Evolutionary conservation across 2,888 invertebrate species (phyloP).

Genomic region (Cheilosia variabilis): DNA sequence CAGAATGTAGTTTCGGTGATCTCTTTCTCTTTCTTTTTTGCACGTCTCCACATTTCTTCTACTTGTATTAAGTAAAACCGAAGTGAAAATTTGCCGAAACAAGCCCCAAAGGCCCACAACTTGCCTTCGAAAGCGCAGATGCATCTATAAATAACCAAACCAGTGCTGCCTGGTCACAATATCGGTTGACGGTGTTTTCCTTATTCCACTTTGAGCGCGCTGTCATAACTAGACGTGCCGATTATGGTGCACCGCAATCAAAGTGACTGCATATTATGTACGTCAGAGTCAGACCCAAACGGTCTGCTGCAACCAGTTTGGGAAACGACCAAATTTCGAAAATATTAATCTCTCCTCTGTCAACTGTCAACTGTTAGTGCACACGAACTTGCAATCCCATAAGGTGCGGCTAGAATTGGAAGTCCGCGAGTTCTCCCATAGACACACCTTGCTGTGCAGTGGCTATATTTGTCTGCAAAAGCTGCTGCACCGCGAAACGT

Average conservation of each 20-base stretch:
- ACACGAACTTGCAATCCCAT: neutral
- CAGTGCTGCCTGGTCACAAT: constrained; percentile 18
- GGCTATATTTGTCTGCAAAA: constrained; percentile 11
- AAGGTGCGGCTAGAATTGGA: constrained; percentile 15
- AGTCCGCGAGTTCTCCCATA: neutral
- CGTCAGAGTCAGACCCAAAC: neutral
- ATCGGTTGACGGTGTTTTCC: constrained; percentile 4
- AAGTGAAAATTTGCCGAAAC: neutral
- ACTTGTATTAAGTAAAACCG: no score
- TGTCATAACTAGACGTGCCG: constrained; percentile 2
- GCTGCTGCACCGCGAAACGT: constrained; percentile 3
- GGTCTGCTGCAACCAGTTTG: neutral
- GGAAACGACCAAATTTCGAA: neutral
- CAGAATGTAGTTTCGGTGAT: no score
- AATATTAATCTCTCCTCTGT: constrained; percentile 17
- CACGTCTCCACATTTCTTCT: no score
- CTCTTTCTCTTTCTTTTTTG: no score
- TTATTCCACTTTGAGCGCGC: constrained; percentile 21
- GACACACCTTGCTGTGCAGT: neutral
- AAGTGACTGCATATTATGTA: neutral
- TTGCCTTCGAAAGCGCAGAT: constrained; percentile 19
- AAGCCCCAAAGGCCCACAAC: constrained; percentile 15
- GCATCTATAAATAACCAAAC: constrained; percentile 50
- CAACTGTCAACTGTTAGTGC: no score
- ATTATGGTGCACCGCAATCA: neutral